Base-by-base conservation (phyloP, 2,888 invertebrate genomes). In the Shargacucullia verbasci region DNA sequence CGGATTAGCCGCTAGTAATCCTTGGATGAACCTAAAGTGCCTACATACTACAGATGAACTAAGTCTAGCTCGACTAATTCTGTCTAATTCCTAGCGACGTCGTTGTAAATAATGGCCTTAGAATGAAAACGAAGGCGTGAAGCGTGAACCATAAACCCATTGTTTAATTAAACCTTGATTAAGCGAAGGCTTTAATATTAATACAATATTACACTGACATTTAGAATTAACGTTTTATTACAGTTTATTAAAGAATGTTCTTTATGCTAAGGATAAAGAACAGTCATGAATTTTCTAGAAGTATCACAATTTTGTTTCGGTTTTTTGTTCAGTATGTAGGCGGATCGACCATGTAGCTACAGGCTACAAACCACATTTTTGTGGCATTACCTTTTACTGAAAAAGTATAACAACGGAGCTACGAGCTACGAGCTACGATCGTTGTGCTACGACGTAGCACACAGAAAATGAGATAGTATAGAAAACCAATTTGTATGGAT, bases 131-230 rank as follows among this genome's bases (percentile, higher is more conserved):
- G 50, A 66, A 39, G 48, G 45, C 65, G 49, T 59, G 53, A 61
- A 52, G 43, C 60, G 49, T 53, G 57, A 62, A 56, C 59, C 52
- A 56, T 75, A 69, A 73, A 62, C 37, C 59, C 49, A 47, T 57
- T 74, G 47, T 67, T 67, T 73, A 73, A 74, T 73, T 70, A 64
- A 70, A 73, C 15, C 53, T 37, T 69, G 46, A 73, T 61, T 45
- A 61, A 60, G 43, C 46, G 35, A 49, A 37, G 54, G 50, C 38
- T 34, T 48, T 52, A 55, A 59, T 53, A 57, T 59, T 70, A 57
- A 61, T 47, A 62, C 40, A 60, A 56, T 56, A 52, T 61, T 59
- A 40, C 34, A 52, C 53, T 70, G 67, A 67, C 55, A 66, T 61
- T 67, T 15, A 45, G 35, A 49, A 75, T 70, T 61, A 59, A 59